These are phyloP conservation scores for Pangasius djambal DNA, from an alignment of 2,797 vertebrate genomes.

Conservation along the genomic window DNA sequence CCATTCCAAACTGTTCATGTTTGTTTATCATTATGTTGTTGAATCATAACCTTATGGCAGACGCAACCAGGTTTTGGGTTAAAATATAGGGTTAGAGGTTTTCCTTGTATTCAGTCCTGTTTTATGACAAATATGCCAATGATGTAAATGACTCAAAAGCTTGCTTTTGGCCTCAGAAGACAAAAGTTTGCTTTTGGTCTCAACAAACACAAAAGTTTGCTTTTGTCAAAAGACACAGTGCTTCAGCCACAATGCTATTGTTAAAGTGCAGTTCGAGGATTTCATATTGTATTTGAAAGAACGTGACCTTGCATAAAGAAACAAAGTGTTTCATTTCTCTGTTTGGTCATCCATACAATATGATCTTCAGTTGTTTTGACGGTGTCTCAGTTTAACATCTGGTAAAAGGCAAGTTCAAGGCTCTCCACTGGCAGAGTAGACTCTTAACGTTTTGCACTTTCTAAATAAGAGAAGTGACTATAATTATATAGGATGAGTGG, in stretches of 20 bases:
- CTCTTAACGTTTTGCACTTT: neutral
- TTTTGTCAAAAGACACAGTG: neutral
- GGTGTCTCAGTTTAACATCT: neutral
- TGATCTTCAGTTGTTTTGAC: neutral
- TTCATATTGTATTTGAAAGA: neutral
- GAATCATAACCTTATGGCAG: neutral
- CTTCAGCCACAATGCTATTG: neutral
- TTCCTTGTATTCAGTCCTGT: too few species aligned
- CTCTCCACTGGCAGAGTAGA: neutral
- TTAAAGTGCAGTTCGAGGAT: neutral
- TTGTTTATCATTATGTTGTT: neutral
- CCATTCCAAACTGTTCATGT: neutral
- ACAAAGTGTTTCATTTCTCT: neutral
- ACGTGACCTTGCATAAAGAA: neutral
- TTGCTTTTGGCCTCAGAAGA: neutral
- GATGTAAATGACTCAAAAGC: neutral
- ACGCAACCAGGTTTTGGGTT: neutral
- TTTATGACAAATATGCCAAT: neutral
- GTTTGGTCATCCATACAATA: neutral
- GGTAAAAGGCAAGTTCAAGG: neutral
- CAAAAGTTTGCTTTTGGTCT: neutral
- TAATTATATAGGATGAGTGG: neutral
- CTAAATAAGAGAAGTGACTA: neutral
- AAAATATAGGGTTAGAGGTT: neutral
- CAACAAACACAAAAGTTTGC: neutral